Base-by-base conservation (phyloP, 2,113 vertebrate genomes). In the Calyptommatus sinebrachiatus region DNA sequence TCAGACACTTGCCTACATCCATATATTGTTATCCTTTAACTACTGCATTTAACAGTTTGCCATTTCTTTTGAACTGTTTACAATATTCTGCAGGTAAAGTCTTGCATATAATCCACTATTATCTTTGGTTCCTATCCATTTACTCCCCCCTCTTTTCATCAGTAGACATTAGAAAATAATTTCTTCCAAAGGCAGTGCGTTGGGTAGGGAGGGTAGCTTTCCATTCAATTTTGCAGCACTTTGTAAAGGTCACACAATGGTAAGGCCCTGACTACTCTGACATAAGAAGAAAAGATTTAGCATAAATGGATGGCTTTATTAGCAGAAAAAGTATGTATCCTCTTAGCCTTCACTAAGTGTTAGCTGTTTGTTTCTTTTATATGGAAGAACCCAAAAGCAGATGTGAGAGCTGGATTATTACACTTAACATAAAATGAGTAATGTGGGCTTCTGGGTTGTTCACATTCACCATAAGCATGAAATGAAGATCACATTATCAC, bases 401-500 rank as follows among this genome's bases (percentile, higher is more conserved):
- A 65, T 80, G n/a, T 76, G 28, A 73, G 6, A 0, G 63, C 79
- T 76, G 67, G 83, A 35, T 79, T 72, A 35, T 65, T 82, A 67
- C 1, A 3, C 1, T 14, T 84, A 70, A 28, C 57, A 35, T 71
- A 71, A 7, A 26, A 35, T n/a, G 21, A 28, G 31, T 2, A 61
- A 28, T 12, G 31, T 61, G 67, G 29, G 24, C 8, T 70, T 79
- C 31, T 28, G 26, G 28, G 7, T 63, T 14, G 29, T 26, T 41
- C 21, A 63, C 12, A 62, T 45, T 62, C 60, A 78, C 26, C 50
- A 61, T 16, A 71, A 22, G 45, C 10, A 79, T 10, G 70, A 68
- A 31, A 62, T 41, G 67, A 10, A n/a, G 7, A 63, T n/a, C 24
- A 45, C 50, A 45, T 18, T 41, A 62, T 41, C 35, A 11, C 24